Conservation (phyloP, 2,888 invertebrate species). For the Pheosia tremula region DNA sequence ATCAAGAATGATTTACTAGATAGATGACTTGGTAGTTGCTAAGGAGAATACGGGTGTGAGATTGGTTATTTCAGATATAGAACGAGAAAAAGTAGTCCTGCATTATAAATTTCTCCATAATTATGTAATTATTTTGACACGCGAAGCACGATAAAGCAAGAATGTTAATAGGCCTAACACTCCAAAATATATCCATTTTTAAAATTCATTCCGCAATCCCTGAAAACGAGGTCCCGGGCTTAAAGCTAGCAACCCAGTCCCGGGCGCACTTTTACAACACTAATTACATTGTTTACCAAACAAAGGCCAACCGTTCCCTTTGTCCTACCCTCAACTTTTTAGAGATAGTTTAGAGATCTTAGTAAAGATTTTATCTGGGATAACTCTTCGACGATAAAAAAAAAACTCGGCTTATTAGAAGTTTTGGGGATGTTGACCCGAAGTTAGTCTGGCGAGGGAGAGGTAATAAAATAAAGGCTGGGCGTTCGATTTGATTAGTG, state of each 20-base stretch:
- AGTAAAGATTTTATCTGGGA: slow-evolving; percentile 5
- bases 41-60: too few species aligned
- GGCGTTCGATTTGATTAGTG: neutral
- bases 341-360: slow-evolving; percentile 7
- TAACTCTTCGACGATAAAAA: slow-evolving; percentile 1
- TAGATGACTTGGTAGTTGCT: too few species aligned
- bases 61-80: too few species aligned
- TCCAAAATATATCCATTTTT: neutral
- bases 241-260: neutral
- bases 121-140: neutral
- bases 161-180: neutral
- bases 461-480: slow-evolving; percentile 1
- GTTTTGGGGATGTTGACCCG: slow-evolving; percentile 6
- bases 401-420: slow-evolving; percentile 6
- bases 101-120: too few species aligned
- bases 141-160: neutral
- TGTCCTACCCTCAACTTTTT: slow-evolving; percentile 6
- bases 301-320: slow-evolving; percentile 11
- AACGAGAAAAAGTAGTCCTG: too few species aligned
- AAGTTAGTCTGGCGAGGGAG: slow-evolving; percentile 1
- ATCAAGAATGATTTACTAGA: too few species aligned
- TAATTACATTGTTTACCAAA: slow-evolving; percentile 25
- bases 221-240: slow-evolving; percentile 1
- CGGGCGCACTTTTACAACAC: slow-evolving; percentile 17
- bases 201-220: slow-evolving; percentile 4